Base-by-base conservation (phyloP, 2,113 vertebrate species). In the Paracanthobrama guichenoti region DNA sequence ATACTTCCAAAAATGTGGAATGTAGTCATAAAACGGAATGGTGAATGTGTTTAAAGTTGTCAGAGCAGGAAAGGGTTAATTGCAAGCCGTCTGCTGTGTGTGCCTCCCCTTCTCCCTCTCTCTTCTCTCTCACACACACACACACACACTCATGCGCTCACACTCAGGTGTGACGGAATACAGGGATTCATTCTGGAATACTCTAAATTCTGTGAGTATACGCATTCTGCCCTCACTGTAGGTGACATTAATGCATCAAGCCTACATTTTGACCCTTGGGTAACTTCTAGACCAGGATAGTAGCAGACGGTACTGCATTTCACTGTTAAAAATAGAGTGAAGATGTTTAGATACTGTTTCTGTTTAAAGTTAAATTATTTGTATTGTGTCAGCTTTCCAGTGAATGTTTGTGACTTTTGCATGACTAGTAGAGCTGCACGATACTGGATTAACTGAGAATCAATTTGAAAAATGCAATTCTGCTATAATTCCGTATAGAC, bases 11-110 rank as follows among this genome's bases (percentile, higher is more conserved):
- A n/a, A 6, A 59, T 64, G 31, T 20, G 4, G 18, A 13, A 39
- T 59, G n/a, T 9, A n/a, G 55, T 10, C 22, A 59, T 59, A 11
- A 59, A n/a, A 53, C 8, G 0, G 0, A 11, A 59, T 57, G 24
- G 31, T 66, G 24, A 13, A 57, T 16, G 24, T 35, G 44, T 57
- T 39, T 66, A 59, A 35, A 55, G 26, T 79, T 7, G 16, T 26
- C 59, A 44, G 62, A 81, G 59, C 53, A 82, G 44, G 62, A 82
- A 57, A 72, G 73, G 85, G 81, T 88, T 88, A 87, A 87, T 39
- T 3, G 46, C 44, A 10, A 13, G 22, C 28, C 39, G 74, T 60
- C 35, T 74, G 24, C 55, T 64, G 28, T 46, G 60, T 72, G 81
- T 82, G 60, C 79, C 84, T 46, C 86, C 82, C 75, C 83, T 84